Base-by-base conservation (phyloP, 2,797 vertebrate species). In the Protosalanx chinensis region DNA sequence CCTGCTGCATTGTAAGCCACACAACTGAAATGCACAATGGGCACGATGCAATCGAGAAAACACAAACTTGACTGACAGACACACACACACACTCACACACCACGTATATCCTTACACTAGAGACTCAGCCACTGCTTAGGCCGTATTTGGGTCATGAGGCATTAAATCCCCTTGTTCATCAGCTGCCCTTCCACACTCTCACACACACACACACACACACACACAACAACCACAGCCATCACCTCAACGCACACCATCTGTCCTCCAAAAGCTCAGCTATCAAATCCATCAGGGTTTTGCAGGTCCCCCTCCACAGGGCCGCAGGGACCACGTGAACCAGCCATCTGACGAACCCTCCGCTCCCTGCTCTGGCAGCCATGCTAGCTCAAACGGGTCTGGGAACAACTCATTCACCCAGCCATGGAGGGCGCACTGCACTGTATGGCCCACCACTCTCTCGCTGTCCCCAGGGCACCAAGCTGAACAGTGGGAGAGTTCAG, bases 221-320 rank as follows among this genome's bases (percentile, higher is more conserved):
- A 75, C 70, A 79, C 69, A 64, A 1, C 32, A 70, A 58, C 64
- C 71, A 63, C 83, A 57, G 63, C 76, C 27, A 46, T 83, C 84
- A 90, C 87, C 85, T 89, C 86, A 67, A 68, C 69, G 75, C 84
- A 79, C 61, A 82, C 92, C 90, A 92, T 92, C 91, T 91, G 91
- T 89, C 87, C 88, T 89, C 83, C 75, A 82, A 84, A 85, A 85
- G 81, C 85, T 72, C 59, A 70, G 73, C 85, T 85, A 86, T 87
- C 85, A 89, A 86, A 90, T 87, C 84, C 86, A 88, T 81, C 82
- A 80, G 88, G 79, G 87, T 81, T 79, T 63, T 71, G 46, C 74
- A 72, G 88, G 87, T 86, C 86, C 77, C 64, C 80, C 73, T 84
- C 83, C 72, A 35, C 68, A 75, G 79, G 83, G 76, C 79, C 62